Percentiles rank a stretch among this genome's conserved stretches.
phyloP scores from a whole-genome alignment of 1,140 invertebrate species.

The Araneus ventricosus region DNA sequence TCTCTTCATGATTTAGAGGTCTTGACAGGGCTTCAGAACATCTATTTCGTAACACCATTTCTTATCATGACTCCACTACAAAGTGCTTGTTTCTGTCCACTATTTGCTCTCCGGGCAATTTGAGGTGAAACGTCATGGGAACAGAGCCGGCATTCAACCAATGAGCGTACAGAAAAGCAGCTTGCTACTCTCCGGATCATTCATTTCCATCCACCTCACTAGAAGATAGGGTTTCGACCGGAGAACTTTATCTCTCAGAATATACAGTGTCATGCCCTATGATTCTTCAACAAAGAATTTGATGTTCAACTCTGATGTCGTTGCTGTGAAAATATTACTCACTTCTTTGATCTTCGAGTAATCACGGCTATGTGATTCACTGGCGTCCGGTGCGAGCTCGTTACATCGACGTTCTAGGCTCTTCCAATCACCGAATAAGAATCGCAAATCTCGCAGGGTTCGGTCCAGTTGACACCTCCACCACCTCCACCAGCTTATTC shows the following conservation, averaged over 20 bases:
- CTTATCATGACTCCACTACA: neutral
- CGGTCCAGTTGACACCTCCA: conserved; percentile 11
- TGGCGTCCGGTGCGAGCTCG: neutral
- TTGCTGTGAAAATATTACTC: neutral
- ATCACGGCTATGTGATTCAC: neutral
- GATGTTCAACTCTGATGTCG: conserved; percentile 3
- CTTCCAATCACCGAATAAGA: conserved; percentile 24
- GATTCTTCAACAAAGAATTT: neutral
- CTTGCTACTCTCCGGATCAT: neutral
- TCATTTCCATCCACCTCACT: conserved; percentile 43
- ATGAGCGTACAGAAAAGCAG: conserved; percentile 57
- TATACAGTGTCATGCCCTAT: neutral
- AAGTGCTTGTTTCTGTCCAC: conserved; percentile 46
- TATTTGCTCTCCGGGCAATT: neutral
- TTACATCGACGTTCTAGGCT: conserved; percentile 6
- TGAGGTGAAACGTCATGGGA: neutral
- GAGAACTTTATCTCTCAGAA: conserved; percentile 33
- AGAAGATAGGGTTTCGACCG: neutral
- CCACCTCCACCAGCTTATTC: conserved; percentile 16
- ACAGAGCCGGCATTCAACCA: conserved; percentile 44
- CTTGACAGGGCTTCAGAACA: neutral
- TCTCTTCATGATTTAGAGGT: conserved; percentile 32
- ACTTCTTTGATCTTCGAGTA: conserved; percentile 31
- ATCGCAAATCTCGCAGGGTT: conserved; percentile 50
- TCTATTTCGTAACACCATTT: conserved; percentile 55